Conservation (phyloP, 2,888 invertebrate species). For the Horisme vitalbata region DNA sequence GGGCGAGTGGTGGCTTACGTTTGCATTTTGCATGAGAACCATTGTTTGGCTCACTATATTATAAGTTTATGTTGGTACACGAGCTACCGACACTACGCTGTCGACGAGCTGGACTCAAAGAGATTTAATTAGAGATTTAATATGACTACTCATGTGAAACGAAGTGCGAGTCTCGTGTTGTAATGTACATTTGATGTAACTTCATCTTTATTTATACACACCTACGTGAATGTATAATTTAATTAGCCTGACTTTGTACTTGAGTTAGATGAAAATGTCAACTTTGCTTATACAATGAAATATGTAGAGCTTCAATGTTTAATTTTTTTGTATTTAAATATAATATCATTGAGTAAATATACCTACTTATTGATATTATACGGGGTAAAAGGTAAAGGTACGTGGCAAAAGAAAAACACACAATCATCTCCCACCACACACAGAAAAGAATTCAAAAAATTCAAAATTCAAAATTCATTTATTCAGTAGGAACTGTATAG, state of each 20-base stretch:
- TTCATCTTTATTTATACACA: slow-evolving; percentile 18
- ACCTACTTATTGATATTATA: too few species aligned
- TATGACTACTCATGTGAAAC: slow-evolving; percentile 23
- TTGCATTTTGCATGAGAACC: slow-evolving; percentile 69
- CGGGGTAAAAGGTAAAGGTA: too few species aligned
- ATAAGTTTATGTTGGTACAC: slow-evolving; percentile 18
- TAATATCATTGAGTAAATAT: too few species aligned
- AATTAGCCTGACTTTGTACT: not conserved
- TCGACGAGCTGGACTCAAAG: slow-evolving; percentile 21
- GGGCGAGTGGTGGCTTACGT: slow-evolving; percentile 45
- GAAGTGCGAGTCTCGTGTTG: slow-evolving; percentile 21
- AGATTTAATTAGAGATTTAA: slow-evolving; percentile 33
- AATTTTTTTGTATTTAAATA: too few species aligned
- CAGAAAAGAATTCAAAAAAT: too few species aligned
- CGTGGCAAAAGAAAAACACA: too few species aligned
- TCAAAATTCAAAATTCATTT: too few species aligned
- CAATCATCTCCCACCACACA: too few species aligned
- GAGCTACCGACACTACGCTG: slow-evolving; percentile 18
- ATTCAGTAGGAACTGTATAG: too few species aligned
- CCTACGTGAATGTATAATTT: slow-evolving; percentile 10
- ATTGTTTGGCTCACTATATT: slow-evolving; percentile 52
- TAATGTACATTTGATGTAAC: slow-evolving; percentile 19
- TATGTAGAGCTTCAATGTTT: too few species aligned
- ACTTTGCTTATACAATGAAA: not conserved
- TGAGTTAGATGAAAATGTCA: slow-evolving; percentile 5